Evolutionary conservation across 2,888 invertebrate species (phyloP).

Genomic region (Ariolimax columbianus): DNA sequence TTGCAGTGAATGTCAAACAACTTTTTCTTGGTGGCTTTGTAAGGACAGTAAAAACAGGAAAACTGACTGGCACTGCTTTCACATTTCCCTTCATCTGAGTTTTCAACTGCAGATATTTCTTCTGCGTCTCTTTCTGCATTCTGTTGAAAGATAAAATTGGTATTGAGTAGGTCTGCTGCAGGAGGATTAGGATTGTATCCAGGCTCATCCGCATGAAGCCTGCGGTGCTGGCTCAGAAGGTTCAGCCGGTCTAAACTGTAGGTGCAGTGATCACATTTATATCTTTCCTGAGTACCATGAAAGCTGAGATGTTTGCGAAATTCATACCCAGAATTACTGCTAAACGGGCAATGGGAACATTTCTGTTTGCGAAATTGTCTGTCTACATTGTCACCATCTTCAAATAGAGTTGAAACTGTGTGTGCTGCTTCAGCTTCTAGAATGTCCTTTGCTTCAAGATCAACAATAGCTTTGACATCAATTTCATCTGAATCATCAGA

Average conservation of each 20-base stretch:
- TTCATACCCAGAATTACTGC: conserved; percentile 63
- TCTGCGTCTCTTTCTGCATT: conserved; percentile 7
- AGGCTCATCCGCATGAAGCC: conserved; percentile 63
- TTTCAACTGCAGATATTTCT: background rate
- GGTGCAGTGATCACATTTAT: conserved; percentile 69
- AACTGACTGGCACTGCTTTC: conserved; percentile 44
- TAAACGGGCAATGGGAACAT: conserved; percentile 66
- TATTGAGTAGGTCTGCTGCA: conserved; percentile 58
- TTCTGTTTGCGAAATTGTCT: conserved; percentile 55
- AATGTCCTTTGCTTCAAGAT: conserved; percentile 49
- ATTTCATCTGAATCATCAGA: conserved; percentile 46
- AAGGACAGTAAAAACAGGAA: conserved; percentile 67
- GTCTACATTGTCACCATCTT: conserved; percentile 23
- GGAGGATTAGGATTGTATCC: conserved; percentile 60
- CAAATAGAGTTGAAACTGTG: background rate
- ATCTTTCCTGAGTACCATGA: conserved; percentile 65
- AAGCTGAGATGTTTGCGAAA: conserved; percentile 63
- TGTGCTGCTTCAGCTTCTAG: conserved; percentile 53
- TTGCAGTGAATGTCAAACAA: conserved; percentile 69
- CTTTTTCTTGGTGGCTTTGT: conserved; percentile 66
- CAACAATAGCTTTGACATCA: conserved; percentile 49
- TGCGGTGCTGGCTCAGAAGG: conserved; percentile 63
- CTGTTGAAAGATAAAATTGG: conserved; percentile 36
- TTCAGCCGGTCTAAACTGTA: conserved; percentile 69
- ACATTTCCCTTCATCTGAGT: conserved; percentile 38